Evolutionary conservation across 2,797 vertebrate genomes (phyloP).

Genomic region (Steatocranus sp.): DNA sequence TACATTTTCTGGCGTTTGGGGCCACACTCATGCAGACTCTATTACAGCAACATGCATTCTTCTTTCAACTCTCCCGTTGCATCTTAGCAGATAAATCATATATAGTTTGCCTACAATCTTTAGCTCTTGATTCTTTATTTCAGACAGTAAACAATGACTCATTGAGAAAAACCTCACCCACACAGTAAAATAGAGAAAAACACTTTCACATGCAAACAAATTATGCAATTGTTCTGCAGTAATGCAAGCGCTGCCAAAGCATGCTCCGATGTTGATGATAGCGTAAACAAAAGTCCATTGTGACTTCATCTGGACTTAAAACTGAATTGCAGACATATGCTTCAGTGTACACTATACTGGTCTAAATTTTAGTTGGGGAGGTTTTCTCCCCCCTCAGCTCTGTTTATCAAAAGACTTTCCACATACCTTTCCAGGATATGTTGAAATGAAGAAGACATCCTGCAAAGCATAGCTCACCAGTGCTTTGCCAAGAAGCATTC

Average conservation of each 20-base stretch:
- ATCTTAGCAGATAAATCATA: constrained; percentile 2
- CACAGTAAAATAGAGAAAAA: constrained; percentile 41
- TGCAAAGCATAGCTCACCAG: constrained; percentile 18
- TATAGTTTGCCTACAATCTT: not conserved
- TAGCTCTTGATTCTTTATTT: constrained; percentile 33
- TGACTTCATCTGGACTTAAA: constrained; percentile 61
- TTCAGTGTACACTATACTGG: constrained; percentile 41
- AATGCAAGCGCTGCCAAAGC: constrained; percentile 55
- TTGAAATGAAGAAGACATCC: constrained; percentile 51
- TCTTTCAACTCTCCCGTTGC: not conserved
- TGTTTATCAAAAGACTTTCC: constrained; percentile 62
- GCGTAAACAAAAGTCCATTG: constrained; percentile 68
- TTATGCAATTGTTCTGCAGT: constrained; percentile 46
- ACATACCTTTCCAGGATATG: constrained; percentile 55
- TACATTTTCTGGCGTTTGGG: not conserved
- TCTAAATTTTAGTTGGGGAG: constrained; percentile 25
- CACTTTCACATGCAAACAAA: constrained; percentile 59
- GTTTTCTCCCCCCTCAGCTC: not conserved
- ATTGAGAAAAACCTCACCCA: constrained; percentile 23
- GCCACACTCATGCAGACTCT: not conserved
- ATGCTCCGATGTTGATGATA: constrained; percentile 62
- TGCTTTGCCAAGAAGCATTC: constrained; percentile 30
- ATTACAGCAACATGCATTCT: not conserved
- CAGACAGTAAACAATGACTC: constrained; percentile 56
- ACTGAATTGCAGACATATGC: constrained; percentile 71